Conservation (phyloP, 1,140 invertebrate species). For the Notospermus geniculatus region DNA sequence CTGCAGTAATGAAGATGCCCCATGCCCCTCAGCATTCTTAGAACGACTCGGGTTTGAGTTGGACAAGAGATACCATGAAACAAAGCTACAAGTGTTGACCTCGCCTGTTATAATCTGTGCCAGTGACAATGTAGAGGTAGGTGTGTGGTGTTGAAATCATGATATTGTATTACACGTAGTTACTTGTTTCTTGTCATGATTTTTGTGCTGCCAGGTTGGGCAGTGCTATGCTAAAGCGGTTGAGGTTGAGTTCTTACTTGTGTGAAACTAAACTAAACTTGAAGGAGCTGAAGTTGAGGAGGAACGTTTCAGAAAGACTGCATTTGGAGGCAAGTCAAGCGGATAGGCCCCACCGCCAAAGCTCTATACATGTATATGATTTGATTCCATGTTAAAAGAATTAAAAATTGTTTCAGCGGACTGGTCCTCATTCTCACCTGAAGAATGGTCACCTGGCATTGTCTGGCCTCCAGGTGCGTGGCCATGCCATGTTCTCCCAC, state of each 20-base stretch:
- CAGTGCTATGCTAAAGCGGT: not conserved
- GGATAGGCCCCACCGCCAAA: too few species aligned
- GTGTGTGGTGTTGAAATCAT: too few species aligned
- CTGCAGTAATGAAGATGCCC: constrained; percentile 44
- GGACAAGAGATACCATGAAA: constrained; percentile 89
- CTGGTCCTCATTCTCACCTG: constrained; percentile 71
- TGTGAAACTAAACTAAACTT: too few species aligned
- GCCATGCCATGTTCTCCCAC: constrained; percentile 96
- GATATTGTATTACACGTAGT: too few species aligned
- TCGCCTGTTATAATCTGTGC: constrained; percentile 70
- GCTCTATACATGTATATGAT: too few species aligned
- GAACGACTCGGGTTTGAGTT: constrained; percentile 95
- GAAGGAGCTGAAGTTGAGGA: too few species aligned
- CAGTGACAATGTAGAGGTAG: constrained; percentile 43
- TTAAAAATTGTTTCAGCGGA: constrained; percentile 49
- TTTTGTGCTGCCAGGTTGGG: too few species aligned
- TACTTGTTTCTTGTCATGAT: too few species aligned
- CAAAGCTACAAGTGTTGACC: constrained; percentile 83
- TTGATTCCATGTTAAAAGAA: not conserved
- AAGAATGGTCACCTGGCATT: constrained; percentile 86
- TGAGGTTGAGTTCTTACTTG: too few species aligned
- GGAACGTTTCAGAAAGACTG: too few species aligned
- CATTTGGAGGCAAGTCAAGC: too few species aligned
- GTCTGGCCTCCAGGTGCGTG: constrained; percentile 80
- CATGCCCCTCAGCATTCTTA: constrained; percentile 85